Conservation (phyloP, 2,797 vertebrate species). For the Chromobotia macracanthus region DNA sequence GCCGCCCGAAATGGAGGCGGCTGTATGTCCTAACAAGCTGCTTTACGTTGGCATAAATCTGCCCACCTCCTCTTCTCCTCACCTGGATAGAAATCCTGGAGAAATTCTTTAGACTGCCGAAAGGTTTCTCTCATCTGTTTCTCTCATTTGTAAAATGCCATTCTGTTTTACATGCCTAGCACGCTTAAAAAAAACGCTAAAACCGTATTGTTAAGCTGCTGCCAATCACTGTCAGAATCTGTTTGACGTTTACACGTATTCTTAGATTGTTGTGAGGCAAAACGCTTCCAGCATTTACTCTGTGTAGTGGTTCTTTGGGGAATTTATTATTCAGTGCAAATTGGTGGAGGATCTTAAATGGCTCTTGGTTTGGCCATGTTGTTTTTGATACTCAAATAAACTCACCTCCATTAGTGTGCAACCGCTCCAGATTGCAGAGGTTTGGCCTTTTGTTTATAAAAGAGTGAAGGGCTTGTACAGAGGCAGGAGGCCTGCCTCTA, state of each 20-base stretch:
- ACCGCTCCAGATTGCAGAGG: slow-evolving; percentile 53
- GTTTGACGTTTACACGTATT: slow-evolving; percentile 28
- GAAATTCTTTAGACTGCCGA: neutral
- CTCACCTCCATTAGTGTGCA: neutral
- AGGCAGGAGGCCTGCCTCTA: neutral
- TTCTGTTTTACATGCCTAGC: slow-evolving; percentile 53
- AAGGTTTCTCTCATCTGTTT: slow-evolving; percentile 67
- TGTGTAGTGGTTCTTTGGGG: neutral
- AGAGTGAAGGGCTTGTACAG: neutral
- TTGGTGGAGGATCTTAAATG: neutral
- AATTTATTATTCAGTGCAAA: neutral
- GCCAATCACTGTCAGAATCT: slow-evolving; percentile 72
- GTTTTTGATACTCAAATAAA: neutral
- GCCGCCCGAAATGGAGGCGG: slow-evolving; percentile 83
- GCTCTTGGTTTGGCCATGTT: neutral
- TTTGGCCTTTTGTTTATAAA: slow-evolving; percentile 35
- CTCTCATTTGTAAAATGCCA: slow-evolving; percentile 71
- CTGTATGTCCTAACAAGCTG: slow-evolving; percentile 90
- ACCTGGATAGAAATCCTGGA: slow-evolving; percentile 42
- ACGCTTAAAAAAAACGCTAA: no score
- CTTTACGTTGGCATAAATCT: slow-evolving; percentile 79
- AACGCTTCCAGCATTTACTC: neutral
- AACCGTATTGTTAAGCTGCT: slow-evolving; percentile 72
- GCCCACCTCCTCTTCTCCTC: slow-evolving; percentile 42
- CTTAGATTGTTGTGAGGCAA: neutral